Evolutionary conservation across 2,888 invertebrate genomes (phyloP), one percentile per base, ranked within the genome.

Genomic region (Oligia latruncula): DNA sequence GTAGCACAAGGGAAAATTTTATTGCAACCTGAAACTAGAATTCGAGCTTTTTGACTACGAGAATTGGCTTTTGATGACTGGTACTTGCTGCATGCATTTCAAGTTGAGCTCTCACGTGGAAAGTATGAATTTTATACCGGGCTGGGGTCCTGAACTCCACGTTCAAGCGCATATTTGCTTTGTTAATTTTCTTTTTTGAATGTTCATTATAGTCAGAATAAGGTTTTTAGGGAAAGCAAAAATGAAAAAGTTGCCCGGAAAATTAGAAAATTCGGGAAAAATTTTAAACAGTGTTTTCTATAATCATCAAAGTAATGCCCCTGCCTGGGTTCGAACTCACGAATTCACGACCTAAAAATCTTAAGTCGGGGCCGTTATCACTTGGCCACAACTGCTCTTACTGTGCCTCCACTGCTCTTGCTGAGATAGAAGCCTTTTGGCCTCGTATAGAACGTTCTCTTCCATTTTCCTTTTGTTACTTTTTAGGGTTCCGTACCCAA

Each of bases 1-100:
- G 81, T 81, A 81, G 81, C 68, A 74, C 29, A 4, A 9, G 8
- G 17, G 2, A 4, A 13, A 49, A 49, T n/a, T n/a, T n/a, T n/a
- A n/a, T 49, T 13, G 49, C 6, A 49, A 17, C 13, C 13, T 65
- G 46, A 58, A 79, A 65, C 0, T 55, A 13, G 15, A 49, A 13
- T 49, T 49, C 13, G 49, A 49, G 49, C 13, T 49, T 49, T 49
- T 65, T 62, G 0, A 13, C 8, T 0, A n/a, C 8, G 29, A 4
- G 1, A 29, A 65, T 17, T 49, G 15, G 9, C 1, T 20, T 65
- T 65, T 43, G 20, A n/a, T 46, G 3, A 46, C 15, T 70, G 35
- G 9, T 71, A 20, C 1, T 11, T 9, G 1, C 13, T 46, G 13
- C 6, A 43, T 29, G 49, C 1, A 35, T 64, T 46, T 9, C 11